Base-by-base conservation (phyloP, 2,113 vertebrate species). In the Eulacestoma nigropectus region DNA sequence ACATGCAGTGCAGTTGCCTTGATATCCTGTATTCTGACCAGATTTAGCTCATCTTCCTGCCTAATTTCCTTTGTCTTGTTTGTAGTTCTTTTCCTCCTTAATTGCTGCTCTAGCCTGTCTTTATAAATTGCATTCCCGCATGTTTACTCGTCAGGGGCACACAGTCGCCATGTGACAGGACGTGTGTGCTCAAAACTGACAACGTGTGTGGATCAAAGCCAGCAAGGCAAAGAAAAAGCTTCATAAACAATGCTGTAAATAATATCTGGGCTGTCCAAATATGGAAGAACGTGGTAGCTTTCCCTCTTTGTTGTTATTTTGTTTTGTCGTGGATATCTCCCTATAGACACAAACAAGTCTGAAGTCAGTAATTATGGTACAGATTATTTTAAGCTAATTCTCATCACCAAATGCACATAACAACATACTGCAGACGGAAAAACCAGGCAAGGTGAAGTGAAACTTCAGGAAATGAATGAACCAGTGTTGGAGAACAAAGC, bases 201-300 rank as follows among this genome's bases (percentile, higher is more conserved):
- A 98, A 98, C 96, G 95, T 98, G 94, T 97, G 94, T 98, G 98
- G 97, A 97, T 96, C 91, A 95, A 95, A 96, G 98, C 98, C 98
- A 98, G 97, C 77, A 93, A 93, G 93, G 94, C 93, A 96, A 97
- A 97, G 97, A 97, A 98, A 98, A 93, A 95, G 95, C 94, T 98
- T 97, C 96, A 97, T 97, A 98, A 98, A 98, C 98, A 98, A 95
- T 87, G 96, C 96, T 95, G 97, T 98, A 98, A 98, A 98, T 98
- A 98, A 98, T 98, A 98, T 97, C 98, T 98, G 98, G 95, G 92
- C 90, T 97, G 94, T 96, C 97, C 97, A 97, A 98, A 98, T 97
- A 96, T 96, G 97, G 95, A 93, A 97, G 93, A 97, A 96, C 11
- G 6, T 89, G 91, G 94, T 97, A 87, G 95, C 94, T 97, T 97